A percentile compares a stretch with the other conserved stretches of the same genome.
phyloP scores from a whole-genome alignment of 2,888 invertebrate species.

The Ephialtes manifestator region DNA sequence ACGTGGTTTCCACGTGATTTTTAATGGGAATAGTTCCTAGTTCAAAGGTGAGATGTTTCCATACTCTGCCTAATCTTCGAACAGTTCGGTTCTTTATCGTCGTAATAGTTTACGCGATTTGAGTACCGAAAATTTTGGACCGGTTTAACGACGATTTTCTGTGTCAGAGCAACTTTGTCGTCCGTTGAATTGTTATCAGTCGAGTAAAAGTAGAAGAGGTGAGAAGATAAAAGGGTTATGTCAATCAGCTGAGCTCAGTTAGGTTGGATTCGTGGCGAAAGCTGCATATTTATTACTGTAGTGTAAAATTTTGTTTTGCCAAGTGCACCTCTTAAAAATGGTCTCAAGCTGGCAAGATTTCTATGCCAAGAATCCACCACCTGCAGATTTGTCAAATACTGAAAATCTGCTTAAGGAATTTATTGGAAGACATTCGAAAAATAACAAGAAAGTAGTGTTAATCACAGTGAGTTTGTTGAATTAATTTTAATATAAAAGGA shows the following conservation, averaged over 20 bases:
- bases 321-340: conserved; percentile 71
- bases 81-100: background rate
- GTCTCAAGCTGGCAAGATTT: conserved; percentile 93
- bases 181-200: background rate
- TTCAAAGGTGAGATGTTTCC: background rate
- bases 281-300: background rate
- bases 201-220: background rate
- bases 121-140: background rate
- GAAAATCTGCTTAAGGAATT: conserved; percentile 91
- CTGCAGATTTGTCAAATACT: conserved; percentile 92
- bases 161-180: background rate
- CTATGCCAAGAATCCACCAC: conserved; percentile 92
- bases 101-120: background rate
- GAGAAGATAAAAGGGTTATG: conserved; percentile 14
- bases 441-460: conserved; percentile 91
- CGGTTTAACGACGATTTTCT: background rate
- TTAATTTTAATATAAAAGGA: background rate
- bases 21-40: background rate
- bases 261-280: background rate
- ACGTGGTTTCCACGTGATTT: background rate
- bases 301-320: background rate
- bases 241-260: conserved; percentile 27
- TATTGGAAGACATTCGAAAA: conserved; percentile 90
- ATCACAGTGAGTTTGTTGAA: conserved; percentile 90
- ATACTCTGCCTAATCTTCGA: background rate